A percentile compares a stretch with the other conserved stretches of the same genome.
phyloP scores from a whole-genome alignment of 1,140 invertebrate species.

The Bursaphelenchus mucronatus region DNA sequence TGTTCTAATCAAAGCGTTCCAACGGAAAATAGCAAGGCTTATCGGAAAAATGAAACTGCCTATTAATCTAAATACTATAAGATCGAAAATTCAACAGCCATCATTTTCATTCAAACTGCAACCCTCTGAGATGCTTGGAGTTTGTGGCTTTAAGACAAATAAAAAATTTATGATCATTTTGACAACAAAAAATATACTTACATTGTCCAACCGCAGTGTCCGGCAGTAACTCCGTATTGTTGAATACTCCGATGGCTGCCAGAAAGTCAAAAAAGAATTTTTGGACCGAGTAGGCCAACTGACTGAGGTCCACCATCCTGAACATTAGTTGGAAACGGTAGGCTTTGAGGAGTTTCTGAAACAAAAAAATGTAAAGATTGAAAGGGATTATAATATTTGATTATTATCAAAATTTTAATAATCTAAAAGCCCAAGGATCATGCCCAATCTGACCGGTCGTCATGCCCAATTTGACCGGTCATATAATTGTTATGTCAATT shows the following conservation, averaged over 20 bases:
- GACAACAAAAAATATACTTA: slow-evolving; percentile 24
- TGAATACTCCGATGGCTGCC: slow-evolving; percentile 42
- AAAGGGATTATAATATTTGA: too few species aligned
- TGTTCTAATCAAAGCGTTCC: too few species aligned
- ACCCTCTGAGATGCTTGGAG: too few species aligned
- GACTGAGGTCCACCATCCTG: slow-evolving; percentile 51
- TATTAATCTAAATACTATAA: neutral
- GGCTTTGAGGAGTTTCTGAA: slow-evolving; percentile 14
- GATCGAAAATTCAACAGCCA: neutral
- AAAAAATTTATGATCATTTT: slow-evolving; percentile 2
- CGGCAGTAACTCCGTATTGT: slow-evolving; percentile 36
- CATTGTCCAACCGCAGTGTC: slow-evolving; percentile 49
- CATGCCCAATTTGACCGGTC: too few species aligned
- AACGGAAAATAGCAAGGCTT: too few species aligned
- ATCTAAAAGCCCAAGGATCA: too few species aligned
- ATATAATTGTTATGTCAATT: too few species aligned
- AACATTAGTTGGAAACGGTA: slow-evolving; percentile 49
- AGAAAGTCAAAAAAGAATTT: slow-evolving; percentile 56
- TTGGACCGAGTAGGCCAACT: slow-evolving; percentile 51
- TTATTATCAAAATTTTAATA: too few species aligned
- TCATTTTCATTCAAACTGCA: neutral
- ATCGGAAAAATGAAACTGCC: neutral
- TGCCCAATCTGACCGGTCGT: too few species aligned
- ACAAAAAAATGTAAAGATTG: neutral
- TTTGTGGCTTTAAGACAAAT: too few species aligned